Percentiles rank a stretch among this genome's conserved stretches.
phyloP scores from a whole-genome alignment of 35 echinoderm and acorn worm species.

The Stichopus chloronotus region DNA sequence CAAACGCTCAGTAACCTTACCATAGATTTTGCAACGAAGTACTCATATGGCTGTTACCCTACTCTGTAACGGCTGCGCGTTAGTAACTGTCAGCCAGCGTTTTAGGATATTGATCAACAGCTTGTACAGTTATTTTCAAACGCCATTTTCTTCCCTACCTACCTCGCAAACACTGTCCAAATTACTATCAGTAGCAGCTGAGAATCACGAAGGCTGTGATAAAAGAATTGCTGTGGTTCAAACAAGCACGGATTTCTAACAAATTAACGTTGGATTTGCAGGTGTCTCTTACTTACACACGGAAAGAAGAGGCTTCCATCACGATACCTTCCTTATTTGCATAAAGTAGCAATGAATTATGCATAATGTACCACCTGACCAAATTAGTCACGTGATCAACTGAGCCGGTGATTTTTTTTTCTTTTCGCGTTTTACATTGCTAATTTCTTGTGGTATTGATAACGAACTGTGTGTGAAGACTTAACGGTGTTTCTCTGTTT shows the following conservation, averaged over 20 bases:
- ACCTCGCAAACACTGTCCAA: background rate
- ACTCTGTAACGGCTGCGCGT: conserved; percentile 54
- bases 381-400: conserved; percentile 35
- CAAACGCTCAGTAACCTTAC: background rate
- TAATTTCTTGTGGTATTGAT: no score
- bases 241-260: background rate
- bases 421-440: background rate
- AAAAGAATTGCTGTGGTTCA: background rate
- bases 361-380: conserved; percentile 57
- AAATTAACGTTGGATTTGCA: background rate
- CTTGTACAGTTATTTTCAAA: background rate
- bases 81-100: conserved; percentile 11
- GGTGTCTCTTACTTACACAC: background rate
- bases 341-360: conserved; percentile 5
- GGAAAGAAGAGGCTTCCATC: conserved; percentile 55
- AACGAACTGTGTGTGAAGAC: no score
- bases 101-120: background rate
- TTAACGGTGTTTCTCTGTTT: no score
- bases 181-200: background rate
- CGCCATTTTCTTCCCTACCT: background rate
- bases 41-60: conserved; percentile 19
- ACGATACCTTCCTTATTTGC: background rate
- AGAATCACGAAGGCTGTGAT: background rate
- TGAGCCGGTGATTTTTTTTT: background rate
- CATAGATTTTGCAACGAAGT: conserved; percentile 5